Base-by-base conservation (phyloP, 1,140 invertebrate genomes). In the Pantala flavescens region DNA sequence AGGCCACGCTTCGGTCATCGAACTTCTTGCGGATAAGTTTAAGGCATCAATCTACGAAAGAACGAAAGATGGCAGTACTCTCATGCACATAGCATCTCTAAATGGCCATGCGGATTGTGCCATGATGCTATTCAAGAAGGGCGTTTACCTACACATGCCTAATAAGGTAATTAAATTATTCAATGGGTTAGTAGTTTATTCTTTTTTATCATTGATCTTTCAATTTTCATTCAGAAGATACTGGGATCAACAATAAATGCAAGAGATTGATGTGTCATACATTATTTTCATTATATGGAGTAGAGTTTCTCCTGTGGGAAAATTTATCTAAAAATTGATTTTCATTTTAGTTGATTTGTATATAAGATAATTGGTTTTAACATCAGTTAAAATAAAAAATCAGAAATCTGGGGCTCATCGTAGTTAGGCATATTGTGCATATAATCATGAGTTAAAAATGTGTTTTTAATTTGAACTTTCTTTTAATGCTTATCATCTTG, bases 81-180 rank as follows among this genome's bases (percentile, higher is more conserved):
- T 99, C 71, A 98, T 99, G 93, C 98, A 99, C 82, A 97, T 99
- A 74, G 97, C 97, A 0, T 97, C 96, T 0, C 83, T 96, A 70
- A 96, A 94, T 82, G 98, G 97, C 0, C 97, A 99, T 83, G 95
- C 97, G 0, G 96, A 98, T 78, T 99, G 97, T 77, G 97, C 97
- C n/a, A 93, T 97, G 85, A 96, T 97, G 87, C 90, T 99, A 24
- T 94, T 99, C 81, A 98, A 97, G 82, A 98, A 98, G 83, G 98
- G 98, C 5, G 97, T 99, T n/a, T 98, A 98, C 76, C 86, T 99
- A 0, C 95, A 98, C 80, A 99, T 99, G 97, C 97, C 98, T 76
- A 99, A 99, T 84, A 99, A 99, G 86, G 90, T 91, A 81, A 79
- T n/a, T 88, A 90, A 76, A 82, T 83, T 76, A 77, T 28, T 0